Evolutionary conservation across 1,140 invertebrate genomes (phyloP).

Genomic region (Polypedilum pembai): DNA sequence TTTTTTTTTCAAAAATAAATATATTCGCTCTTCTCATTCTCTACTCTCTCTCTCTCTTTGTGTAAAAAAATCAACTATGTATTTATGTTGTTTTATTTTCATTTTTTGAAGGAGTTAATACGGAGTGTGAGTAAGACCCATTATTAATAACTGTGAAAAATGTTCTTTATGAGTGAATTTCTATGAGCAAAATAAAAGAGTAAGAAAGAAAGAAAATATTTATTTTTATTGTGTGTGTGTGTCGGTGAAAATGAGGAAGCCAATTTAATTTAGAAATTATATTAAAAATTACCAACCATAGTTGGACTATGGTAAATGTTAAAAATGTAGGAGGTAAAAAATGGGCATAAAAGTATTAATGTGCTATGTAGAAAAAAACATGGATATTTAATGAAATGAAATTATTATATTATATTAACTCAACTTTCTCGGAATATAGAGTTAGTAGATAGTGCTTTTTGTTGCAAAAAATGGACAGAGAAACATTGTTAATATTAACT

Average conservation of each 20-base stretch:
- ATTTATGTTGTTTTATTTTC: background rate
- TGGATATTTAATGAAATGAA: conserved; percentile 4
- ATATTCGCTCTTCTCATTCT: too few relatives aligned
- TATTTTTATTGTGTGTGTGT: too few relatives aligned
- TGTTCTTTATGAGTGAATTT: background rate
- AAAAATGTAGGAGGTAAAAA: background rate
- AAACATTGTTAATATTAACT: conserved; percentile 5
- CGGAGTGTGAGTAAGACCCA: background rate
- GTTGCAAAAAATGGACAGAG: too few relatives aligned
- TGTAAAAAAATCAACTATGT: background rate
- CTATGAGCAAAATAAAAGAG: background rate
- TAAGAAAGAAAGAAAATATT: background rate
- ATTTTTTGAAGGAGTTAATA: background rate
- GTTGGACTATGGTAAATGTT: background rate
- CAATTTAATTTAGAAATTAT: conserved; percentile 20
- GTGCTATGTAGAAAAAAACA: background rate
- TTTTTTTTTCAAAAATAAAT: background rate
- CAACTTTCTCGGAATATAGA: background rate
- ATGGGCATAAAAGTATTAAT: background rate
- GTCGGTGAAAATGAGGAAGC: background rate
- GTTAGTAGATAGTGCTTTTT: too few relatives aligned
- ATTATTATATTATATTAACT: conserved; percentile 15
- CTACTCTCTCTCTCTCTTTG: too few relatives aligned
- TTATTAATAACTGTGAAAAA: conserved; percentile 8
- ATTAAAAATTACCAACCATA: background rate